phyloP scores from a whole-genome alignment of 2,113 vertebrate species.

The Paramisgurnus dabryanus region DNA sequence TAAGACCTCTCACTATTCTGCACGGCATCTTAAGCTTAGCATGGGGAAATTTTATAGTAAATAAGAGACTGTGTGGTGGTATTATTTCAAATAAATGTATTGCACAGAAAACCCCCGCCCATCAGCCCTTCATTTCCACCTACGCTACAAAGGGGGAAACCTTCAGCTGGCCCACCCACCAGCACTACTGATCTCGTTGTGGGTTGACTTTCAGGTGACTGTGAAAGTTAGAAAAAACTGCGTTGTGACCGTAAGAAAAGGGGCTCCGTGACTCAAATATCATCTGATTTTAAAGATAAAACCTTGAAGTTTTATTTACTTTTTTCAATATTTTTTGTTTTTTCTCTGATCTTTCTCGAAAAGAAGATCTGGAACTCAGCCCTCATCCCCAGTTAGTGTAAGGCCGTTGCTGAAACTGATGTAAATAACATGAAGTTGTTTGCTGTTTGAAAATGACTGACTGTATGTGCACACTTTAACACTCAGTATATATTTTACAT shows the following conservation, averaged over 20 bases:
- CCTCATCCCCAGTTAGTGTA: too few relatives aligned
- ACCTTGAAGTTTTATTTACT: too few relatives aligned
- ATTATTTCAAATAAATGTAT: conserved; percentile 61
- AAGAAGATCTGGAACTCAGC: too few relatives aligned
- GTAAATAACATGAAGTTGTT: too few relatives aligned
- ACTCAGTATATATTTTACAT: too few relatives aligned
- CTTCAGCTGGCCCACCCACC: conserved; percentile 55
- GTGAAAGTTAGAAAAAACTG: background rate
- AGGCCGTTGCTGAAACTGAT: too few relatives aligned
- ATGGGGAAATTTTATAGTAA: conserved; percentile 11
- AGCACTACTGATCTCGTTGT: background rate
- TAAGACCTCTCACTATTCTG: conserved; percentile 36
- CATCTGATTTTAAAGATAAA: too few relatives aligned
- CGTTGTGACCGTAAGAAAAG: background rate
- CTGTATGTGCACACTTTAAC: too few relatives aligned
- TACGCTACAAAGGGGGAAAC: conserved; percentile 50
- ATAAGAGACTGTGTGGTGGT: conserved; percentile 52
- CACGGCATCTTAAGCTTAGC: conserved; percentile 29
- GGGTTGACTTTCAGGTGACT: background rate
- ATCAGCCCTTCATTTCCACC: conserved; percentile 47
- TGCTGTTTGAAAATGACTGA: too few relatives aligned
- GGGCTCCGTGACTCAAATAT: background rate
- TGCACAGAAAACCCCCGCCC: conserved; percentile 57
- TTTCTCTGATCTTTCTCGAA: too few relatives aligned
- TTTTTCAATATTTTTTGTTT: too few relatives aligned